A percentile compares a stretch with the other conserved stretches of the same genome.
Conservation (phyloP, 2,797 vertebrate species). For the Sebastolobus altivelis region DNA sequence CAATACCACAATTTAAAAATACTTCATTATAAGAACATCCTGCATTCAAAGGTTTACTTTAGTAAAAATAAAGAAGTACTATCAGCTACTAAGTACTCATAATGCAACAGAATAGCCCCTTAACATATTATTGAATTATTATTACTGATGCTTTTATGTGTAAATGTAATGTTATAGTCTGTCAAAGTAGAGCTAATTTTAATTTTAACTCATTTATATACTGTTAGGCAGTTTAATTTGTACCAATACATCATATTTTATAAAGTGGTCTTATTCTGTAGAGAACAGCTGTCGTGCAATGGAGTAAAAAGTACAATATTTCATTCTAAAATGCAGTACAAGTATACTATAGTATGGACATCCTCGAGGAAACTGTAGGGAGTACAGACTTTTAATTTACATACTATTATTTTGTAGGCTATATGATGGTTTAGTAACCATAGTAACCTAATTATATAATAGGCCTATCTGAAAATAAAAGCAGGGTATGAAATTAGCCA, state of each 20-base stretch:
- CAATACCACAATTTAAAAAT: neutral
- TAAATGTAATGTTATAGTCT: neutral
- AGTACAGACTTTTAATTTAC: neutral
- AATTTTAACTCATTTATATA: neutral
- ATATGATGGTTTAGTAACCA: neutral
- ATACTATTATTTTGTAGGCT: neutral
- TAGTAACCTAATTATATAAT: slow-evolving; percentile 1
- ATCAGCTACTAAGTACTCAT: neutral
- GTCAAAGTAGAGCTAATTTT: neutral
- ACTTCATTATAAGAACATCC: neutral
- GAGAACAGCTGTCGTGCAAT: neutral
- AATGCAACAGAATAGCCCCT: neutral
- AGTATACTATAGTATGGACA: neutral
- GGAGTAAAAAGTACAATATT: neutral
- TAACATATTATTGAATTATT: neutral
- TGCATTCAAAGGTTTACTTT: neutral
- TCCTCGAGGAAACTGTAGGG: neutral
- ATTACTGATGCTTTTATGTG: neutral
- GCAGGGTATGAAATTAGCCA: neutral
- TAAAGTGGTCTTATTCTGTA: neutral
- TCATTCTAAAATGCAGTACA: neutral
- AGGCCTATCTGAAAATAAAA: neutral
- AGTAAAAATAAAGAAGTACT: neutral
- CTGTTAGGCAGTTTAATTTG: neutral
- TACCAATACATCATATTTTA: neutral